phyloP scores from a whole-genome alignment of 1,140 invertebrate species.

The Formica exsecta region DNA sequence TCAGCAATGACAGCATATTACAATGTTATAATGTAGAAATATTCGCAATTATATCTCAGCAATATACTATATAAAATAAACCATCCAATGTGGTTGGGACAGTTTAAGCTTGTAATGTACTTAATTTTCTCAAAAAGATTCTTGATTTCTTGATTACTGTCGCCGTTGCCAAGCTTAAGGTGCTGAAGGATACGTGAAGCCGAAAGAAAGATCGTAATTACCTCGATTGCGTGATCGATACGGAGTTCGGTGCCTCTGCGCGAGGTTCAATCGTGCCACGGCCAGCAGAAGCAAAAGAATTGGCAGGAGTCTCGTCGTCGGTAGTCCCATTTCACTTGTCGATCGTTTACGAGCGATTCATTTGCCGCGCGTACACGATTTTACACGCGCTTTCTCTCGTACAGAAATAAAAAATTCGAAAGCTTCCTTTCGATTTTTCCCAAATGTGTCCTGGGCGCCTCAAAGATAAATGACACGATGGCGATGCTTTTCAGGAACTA shows the following conservation, averaged over 20 bases:
- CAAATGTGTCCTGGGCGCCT: not conserved
- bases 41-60: conserved; percentile 16
- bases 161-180: conserved; percentile 19
- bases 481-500: conserved; percentile 13
- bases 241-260: conserved; percentile 69
- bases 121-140: not conserved
- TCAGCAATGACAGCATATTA: conserved; percentile 39
- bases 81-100: not conserved
- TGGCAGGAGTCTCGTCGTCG: conserved; percentile 68
- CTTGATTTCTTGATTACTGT: not conserved
- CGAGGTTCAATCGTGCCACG: conserved; percentile 68
- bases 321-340: conserved; percentile 69
- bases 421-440: not conserved
- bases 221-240: conserved; percentile 70
- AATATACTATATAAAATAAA: not conserved
- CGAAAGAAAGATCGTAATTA: conserved; percentile 66
- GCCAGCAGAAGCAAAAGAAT: conserved; percentile 74
- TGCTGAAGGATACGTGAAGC: not conserved
- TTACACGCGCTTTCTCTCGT: conserved; percentile 12
- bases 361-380: conserved; percentile 64
- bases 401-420: conserved; percentile 4
- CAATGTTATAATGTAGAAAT: not conserved
- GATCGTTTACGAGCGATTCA: conserved; percentile 71
- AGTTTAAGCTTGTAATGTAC: conserved; percentile 27
- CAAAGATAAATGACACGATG: not conserved